Percentiles rank a stretch among this genome's conserved stretches.
These are phyloP conservation scores for Sisyra nigra DNA, from an alignment of 2,888 invertebrate species.

Conservation along the genomic window DNA sequence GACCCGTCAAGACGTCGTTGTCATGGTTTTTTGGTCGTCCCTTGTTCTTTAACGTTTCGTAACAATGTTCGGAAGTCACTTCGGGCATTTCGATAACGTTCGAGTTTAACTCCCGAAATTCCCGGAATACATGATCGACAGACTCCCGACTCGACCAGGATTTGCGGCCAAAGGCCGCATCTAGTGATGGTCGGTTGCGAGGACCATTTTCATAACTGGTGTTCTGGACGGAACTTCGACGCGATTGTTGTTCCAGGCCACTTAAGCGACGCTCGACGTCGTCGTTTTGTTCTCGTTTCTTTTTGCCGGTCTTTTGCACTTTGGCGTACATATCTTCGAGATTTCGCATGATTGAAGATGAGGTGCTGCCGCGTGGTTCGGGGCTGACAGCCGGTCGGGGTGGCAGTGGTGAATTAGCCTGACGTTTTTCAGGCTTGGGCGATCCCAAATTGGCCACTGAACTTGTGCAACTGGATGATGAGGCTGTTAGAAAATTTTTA, in stretches of 20 bases:
- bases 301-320: conserved; percentile 56
- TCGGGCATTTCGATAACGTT: background rate
- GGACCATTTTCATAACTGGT: conserved; percentile 11
- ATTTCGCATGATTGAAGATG: conserved; percentile 26
- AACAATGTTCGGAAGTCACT: conserved; percentile 32
- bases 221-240: conserved; percentile 20
- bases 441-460: conserved; percentile 64
- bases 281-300: conserved; percentile 27
- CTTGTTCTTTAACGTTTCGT: conserved; percentile 40
- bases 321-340: conserved; percentile 86
- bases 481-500: conserved; percentile 30
- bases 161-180: conserved; percentile 17
- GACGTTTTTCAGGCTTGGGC: conserved; percentile 78
- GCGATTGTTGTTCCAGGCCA: conserved; percentile 16
- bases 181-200: conserved; percentile 16
- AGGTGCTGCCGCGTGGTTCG: conserved; percentile 16
- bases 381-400: conserved; percentile 44
- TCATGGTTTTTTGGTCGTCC: conserved; percentile 15
- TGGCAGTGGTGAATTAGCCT: conserved; percentile 76
- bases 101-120: background rate
- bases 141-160: conserved; percentile 24
- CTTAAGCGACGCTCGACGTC: conserved; percentile 23
- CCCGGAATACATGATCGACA: conserved; percentile 14
- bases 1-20: conserved; percentile 12
- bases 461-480: conserved; percentile 54